These are phyloP conservation scores for Melanotaenia boesemani DNA, from an alignment of 2,797 vertebrate species.

Conservation along the genomic window DNA sequence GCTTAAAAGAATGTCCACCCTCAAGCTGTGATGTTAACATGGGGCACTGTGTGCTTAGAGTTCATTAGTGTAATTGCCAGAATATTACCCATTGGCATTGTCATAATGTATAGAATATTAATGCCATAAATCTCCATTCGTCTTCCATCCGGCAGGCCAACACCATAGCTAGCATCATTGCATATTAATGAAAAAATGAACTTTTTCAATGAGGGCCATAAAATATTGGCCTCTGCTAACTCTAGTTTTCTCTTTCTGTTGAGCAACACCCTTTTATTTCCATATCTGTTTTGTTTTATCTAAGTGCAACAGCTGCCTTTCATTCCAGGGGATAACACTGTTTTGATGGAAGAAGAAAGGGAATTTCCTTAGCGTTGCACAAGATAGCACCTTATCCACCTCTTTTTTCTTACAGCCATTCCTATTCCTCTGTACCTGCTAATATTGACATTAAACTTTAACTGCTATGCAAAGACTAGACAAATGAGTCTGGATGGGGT, in stretches of 20 bases:
- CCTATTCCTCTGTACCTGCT: slow-evolving; percentile 52
- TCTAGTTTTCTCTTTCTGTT: slow-evolving; percentile 6
- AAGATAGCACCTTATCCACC: slow-evolving; percentile 56
- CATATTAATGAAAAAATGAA: slow-evolving; percentile 61
- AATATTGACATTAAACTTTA: slow-evolving; percentile 76
- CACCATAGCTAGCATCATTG: slow-evolving; percentile 47
- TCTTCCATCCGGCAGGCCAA: slow-evolving; percentile 41
- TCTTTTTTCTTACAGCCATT: slow-evolving; percentile 35
- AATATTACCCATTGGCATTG: slow-evolving; percentile 76
- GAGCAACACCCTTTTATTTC: slow-evolving; percentile 45
- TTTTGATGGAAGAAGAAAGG: slow-evolving; percentile 71
- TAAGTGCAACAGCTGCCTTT: slow-evolving; percentile 29
- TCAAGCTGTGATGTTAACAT: slow-evolving; percentile 75
- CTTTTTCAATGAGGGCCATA: slow-evolving; percentile 38
- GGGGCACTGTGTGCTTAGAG: slow-evolving; percentile 63
- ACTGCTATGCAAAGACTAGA: slow-evolving; percentile 65
- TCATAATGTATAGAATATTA: slow-evolving; percentile 76
- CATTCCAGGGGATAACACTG: slow-evolving; percentile 65
- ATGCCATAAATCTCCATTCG: slow-evolving; percentile 69
- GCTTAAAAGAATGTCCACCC: slow-evolving; percentile 72
- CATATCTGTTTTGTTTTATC: slow-evolving; percentile 47
- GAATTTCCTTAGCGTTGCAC: slow-evolving; percentile 74
- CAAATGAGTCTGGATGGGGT: slow-evolving; percentile 48
- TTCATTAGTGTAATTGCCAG: slow-evolving; percentile 78
- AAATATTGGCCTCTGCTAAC: slow-evolving; percentile 39